Conservation (phyloP, 2,888 invertebrate genomes). For the Oegoconia quadripuncta region DNA sequence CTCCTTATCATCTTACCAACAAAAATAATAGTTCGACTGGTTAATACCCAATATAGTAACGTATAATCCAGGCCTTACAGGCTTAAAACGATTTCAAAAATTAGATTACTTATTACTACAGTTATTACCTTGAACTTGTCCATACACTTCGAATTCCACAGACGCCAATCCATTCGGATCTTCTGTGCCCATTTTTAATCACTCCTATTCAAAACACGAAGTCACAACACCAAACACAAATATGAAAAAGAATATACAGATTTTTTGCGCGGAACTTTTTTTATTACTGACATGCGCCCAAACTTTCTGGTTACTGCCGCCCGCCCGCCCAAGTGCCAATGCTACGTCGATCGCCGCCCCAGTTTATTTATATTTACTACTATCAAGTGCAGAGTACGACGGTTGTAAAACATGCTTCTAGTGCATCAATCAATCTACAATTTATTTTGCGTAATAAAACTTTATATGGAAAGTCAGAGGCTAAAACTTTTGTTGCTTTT, state of each 20-base stretch:
- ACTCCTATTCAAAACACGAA: slow-evolving; percentile 19
- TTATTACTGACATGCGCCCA: slow-evolving; percentile 17
- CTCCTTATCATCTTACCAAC: no score
- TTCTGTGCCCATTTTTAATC: slow-evolving; percentile 77
- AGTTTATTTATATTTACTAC: slow-evolving; percentile 29
- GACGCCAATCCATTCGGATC: slow-evolving; percentile 83
- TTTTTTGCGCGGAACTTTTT: slow-evolving; percentile 6
- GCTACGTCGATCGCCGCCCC: slow-evolving; percentile 35
- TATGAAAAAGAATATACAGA: slow-evolving; percentile 8
- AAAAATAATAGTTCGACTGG: no score
- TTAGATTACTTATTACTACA: no score
- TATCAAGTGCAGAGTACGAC: slow-evolving; percentile 25
- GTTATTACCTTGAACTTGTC: slow-evolving; percentile 94
- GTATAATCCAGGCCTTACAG: no score
- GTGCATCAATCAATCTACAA: not conserved
- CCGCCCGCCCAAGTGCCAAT: slow-evolving; percentile 55
- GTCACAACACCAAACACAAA: slow-evolving; percentile 14
- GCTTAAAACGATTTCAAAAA: no score
- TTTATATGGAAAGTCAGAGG: no score
- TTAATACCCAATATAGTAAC: no score
- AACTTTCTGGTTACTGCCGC: slow-evolving; percentile 17
- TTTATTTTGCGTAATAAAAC: no score
- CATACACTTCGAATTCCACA: slow-evolving; percentile 94
- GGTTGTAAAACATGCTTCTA: not conserved
- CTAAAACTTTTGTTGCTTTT: no score